Percentiles rank a stretch among this genome's conserved stretches.
Evolutionary conservation across 2,113 vertebrate genomes (phyloP).

Genomic region (Lynx canadensis): DNA sequence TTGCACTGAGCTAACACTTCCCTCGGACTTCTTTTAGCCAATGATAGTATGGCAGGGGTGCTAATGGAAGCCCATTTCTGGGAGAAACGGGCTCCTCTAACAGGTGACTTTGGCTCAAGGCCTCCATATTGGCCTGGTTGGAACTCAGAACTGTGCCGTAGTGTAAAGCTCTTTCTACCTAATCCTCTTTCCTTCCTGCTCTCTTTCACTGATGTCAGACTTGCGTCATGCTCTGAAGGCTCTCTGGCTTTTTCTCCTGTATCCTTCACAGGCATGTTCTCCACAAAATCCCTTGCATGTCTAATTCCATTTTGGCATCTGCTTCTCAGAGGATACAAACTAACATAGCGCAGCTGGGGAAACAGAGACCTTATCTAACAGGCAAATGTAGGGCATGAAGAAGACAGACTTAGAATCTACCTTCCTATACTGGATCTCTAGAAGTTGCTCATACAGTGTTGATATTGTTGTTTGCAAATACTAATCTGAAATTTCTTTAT

Average conservation of each 20-base stretch:
- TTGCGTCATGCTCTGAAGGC: slow-evolving; percentile 15
- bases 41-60: background rate
- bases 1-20: background rate
- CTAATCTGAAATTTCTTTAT: background rate
- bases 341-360: background rate
- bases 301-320: slow-evolving; percentile 10
- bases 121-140: background rate
- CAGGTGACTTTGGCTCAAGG: background rate
- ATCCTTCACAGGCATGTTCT: background rate
- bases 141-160: background rate
- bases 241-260: background rate
- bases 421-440: background rate
- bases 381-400: background rate
- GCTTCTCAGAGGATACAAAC: slow-evolving; percentile 16
- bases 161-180: background rate
- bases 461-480: background rate
- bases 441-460: background rate
- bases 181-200: background rate
- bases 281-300: background rate
- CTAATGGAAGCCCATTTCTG: background rate
- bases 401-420: background rate
- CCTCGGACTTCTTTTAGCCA: background rate
- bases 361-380: slow-evolving; percentile 5
- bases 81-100: background rate
- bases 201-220: background rate